Percentiles rank a stretch among this genome's conserved stretches.
Conservation (phyloP, 2,888 invertebrate species). For the Stenoptilia bipunctidactyla region DNA sequence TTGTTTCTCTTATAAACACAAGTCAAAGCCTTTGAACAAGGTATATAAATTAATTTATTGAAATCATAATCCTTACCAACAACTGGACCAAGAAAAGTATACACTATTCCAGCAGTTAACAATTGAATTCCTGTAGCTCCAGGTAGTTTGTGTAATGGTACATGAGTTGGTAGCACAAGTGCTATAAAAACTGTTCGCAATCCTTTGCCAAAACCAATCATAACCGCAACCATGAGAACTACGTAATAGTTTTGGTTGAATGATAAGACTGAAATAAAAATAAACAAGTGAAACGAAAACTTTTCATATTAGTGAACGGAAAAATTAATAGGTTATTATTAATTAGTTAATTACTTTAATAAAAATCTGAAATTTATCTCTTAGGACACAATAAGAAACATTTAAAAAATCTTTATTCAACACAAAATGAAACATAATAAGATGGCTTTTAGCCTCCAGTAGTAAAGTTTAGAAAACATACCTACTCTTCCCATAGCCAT, state of each 20-base stretch:
- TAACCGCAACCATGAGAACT: slow-evolving; percentile 70
- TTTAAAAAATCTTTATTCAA: too few species aligned
- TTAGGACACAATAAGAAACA: too few species aligned
- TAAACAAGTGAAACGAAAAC: too few species aligned
- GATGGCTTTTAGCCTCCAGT: too few species aligned
- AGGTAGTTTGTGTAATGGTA: slow-evolving; percentile 77
- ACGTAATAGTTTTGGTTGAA: slow-evolving; percentile 69
- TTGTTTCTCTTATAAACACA: too few species aligned
- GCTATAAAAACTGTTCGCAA: slow-evolving; percentile 81
- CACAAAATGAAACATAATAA: too few species aligned
- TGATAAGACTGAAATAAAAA: slow-evolving; percentile 66
- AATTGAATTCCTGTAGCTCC: slow-evolving; percentile 80
- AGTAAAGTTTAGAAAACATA: too few species aligned
- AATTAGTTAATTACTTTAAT: too few species aligned
- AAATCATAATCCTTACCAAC: slow-evolving; percentile 76
- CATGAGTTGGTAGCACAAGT: slow-evolving; percentile 78
- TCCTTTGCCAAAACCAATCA: slow-evolving; percentile 80
- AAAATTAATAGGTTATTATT: too few species aligned
- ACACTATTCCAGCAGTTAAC: slow-evolving; percentile 75
- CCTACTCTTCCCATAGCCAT: slow-evolving; percentile 77
- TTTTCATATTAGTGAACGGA: too few species aligned
- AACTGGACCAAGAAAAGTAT: slow-evolving; percentile 73
- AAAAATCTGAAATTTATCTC: too few species aligned
- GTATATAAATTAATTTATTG: background rate
- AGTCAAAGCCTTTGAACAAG: too few species aligned